Base-by-base conservation (phyloP, 2,888 invertebrate genomes). In the Gymnosoma rotundatum region DNA sequence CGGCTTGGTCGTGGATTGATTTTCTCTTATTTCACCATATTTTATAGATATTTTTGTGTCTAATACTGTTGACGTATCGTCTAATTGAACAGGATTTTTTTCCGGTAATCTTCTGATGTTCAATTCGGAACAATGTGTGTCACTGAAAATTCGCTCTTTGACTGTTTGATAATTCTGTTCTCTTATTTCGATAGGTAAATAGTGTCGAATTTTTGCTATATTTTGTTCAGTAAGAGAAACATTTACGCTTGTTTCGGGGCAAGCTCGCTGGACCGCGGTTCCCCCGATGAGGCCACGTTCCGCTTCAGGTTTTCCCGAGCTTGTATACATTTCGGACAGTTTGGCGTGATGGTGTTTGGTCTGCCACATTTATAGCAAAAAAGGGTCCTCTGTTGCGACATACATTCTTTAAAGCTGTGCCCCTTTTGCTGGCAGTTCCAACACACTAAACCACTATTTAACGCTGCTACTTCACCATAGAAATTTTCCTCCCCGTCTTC, bases 381-480 rank as follows among this genome's bases (percentile, higher is more conserved):
- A 0, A 61, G 32, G 0, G 45, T 2, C 5, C 60, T 56, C 18
- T 78, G 60, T 0, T 2, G 16, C 0, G 67, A 25, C 1, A 14
- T 12, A 21, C 67, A 76, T 2, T 73, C 52, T 36, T 32, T 63
- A 36, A 73, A 73, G 6, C 14, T 8, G 10, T 64, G 64, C 0
- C 72, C 50, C 1, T 32, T 36, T 50, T 73, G 20, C 3, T 61
- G 60, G n/a, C 72, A 73, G 14, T 73, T 73, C 61, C 72, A 73
- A 14, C 61, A 73, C 0, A 38, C 20, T 18, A 9, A 38, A 7
- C 2, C 38, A 38, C 1, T 6, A 6, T 38, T 25, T 25, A 25
- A 4, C 25, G 25, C 25, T 25, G 25, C 25, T 2, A 25, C 25
- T 25, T 25, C 25, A 25, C 25, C 25, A 25, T 25, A 25, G 4